A percentile compares a stretch with the other conserved stretches of the same genome.
Conservation (phyloP, 1,140 invertebrate genomes). For the Tribolium madens region DNA sequence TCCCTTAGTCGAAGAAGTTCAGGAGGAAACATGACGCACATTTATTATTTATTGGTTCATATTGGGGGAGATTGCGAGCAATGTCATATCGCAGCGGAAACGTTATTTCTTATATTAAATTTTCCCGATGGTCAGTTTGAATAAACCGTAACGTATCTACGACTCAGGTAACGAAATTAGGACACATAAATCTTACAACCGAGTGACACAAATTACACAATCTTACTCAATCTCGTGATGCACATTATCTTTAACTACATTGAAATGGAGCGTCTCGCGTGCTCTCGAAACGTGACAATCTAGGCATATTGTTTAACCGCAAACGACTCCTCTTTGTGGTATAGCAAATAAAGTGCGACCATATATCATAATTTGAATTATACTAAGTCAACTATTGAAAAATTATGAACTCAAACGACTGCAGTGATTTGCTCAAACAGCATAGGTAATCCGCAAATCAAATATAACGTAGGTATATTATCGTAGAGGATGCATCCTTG, state of each 20-base stretch:
- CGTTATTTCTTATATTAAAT: conserved; percentile 31
- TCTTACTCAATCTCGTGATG: conserved; percentile 20
- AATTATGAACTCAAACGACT: background rate
- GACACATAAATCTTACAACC: conserved; percentile 3
- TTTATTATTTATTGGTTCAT: conserved; percentile 39
- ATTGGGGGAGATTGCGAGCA: conserved; percentile 23
- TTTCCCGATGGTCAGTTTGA: conserved; percentile 27
- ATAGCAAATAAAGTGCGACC: background rate
- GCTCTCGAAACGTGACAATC: conserved; percentile 30
- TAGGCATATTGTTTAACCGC: conserved; percentile 19
- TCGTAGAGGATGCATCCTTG: background rate
- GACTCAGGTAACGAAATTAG: conserved; percentile 12
- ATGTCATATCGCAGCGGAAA: background rate
- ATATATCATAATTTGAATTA: background rate
- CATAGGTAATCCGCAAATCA: background rate
- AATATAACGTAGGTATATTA: background rate
- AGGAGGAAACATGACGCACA: conserved; percentile 11
- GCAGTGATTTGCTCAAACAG: background rate
- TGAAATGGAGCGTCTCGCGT: conserved; percentile 12
- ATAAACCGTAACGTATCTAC: conserved; percentile 4
- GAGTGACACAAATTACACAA: conserved; percentile 31
- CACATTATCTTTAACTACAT: conserved; percentile 13
- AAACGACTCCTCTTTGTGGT: conserved; percentile 23
- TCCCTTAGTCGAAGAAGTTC: background rate
- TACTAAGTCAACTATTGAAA: background rate